Evolutionary conservation across 2,797 vertebrate species (phyloP).

Genomic region (Smutsia gigantea): DNA sequence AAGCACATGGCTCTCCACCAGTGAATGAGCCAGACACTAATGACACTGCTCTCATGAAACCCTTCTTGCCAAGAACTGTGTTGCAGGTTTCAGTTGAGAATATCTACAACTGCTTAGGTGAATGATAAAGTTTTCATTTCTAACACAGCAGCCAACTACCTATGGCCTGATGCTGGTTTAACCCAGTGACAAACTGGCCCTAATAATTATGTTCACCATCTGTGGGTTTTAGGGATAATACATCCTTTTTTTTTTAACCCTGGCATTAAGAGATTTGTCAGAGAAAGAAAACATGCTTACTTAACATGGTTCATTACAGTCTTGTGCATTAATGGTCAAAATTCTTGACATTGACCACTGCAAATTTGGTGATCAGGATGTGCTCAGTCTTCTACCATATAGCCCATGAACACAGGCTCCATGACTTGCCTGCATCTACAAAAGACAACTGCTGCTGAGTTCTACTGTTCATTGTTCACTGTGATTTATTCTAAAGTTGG

Average conservation of each 20-base stretch:
- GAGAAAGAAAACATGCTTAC: neutral
- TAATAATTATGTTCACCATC: neutral
- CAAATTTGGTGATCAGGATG: neutral
- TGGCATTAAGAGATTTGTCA: neutral
- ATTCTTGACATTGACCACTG: neutral
- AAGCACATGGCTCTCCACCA: neutral
- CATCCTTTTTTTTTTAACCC: neutral
- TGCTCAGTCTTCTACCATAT: neutral
- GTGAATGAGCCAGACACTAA: constrained; percentile 1
- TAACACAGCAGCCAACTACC: neutral
- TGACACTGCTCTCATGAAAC: neutral
- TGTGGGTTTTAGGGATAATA: neutral
- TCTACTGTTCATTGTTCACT: neutral
- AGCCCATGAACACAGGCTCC: neutral
- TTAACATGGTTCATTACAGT: neutral
- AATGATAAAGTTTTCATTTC: neutral
- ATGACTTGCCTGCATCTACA: neutral
- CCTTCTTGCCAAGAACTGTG: neutral
- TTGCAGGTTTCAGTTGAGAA: neutral
- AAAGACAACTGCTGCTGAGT: neutral
- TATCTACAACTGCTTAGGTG: neutral
- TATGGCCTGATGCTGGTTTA: neutral
- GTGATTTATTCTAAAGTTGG: neutral
- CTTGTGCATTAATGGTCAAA: neutral
- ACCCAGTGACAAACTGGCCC: neutral